Evolutionary conservation across 1,140 invertebrate species (phyloP).

Genomic region (Metopolophium dirhodum): DNA sequence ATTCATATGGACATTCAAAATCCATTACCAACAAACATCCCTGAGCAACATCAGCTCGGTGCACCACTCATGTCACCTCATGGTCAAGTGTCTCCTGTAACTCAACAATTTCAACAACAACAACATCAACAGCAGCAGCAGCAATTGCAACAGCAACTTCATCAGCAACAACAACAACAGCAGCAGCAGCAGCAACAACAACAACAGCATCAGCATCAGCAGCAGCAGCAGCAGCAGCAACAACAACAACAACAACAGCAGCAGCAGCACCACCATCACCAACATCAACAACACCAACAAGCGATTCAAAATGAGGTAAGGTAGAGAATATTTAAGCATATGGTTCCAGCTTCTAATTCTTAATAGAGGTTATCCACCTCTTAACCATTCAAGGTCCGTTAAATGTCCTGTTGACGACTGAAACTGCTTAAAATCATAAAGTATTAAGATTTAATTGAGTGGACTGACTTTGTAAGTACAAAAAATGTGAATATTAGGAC

Average conservation of each 20-base stretch:
- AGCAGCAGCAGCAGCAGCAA: slow-evolving; percentile 34
- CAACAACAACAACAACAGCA: slow-evolving; percentile 46
- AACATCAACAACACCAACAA: slow-evolving; percentile 55
- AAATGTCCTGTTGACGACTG: slow-evolving; percentile 29
- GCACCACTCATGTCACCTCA: slow-evolving; percentile 59
- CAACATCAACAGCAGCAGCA: slow-evolving; percentile 34
- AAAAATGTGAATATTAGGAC: slow-evolving; percentile 50
- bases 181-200: not conserved
- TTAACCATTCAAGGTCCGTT: slow-evolving; percentile 44
- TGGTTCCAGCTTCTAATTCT: slow-evolving; percentile 26
- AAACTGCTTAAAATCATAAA: slow-evolving; percentile 52
- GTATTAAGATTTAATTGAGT: slow-evolving; percentile 19
- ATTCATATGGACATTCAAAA: slow-evolving; percentile 62
- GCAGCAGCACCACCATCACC: slow-evolving; percentile 54
- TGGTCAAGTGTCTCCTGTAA: slow-evolving; percentile 47
- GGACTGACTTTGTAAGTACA: slow-evolving; percentile 50
- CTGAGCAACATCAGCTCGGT: slow-evolving; percentile 63
- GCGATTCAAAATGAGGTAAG: slow-evolving; percentile 57
- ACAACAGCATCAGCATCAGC: slow-evolving; percentile 28
- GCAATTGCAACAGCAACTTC: slow-evolving; percentile 55
- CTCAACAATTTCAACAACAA: slow-evolving; percentile 51
- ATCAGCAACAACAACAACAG: slow-evolving; percentile 61
- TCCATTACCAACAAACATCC: slow-evolving; percentile 62
- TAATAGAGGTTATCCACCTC: slow-evolving; percentile 40
- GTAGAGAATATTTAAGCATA: slow-evolving; percentile 32